A percentile compares a stretch with the other conserved stretches of the same genome.
These are phyloP conservation scores for Aviceda subcristata DNA, from an alignment of 2,113 vertebrate species.

Conservation along the genomic window DNA sequence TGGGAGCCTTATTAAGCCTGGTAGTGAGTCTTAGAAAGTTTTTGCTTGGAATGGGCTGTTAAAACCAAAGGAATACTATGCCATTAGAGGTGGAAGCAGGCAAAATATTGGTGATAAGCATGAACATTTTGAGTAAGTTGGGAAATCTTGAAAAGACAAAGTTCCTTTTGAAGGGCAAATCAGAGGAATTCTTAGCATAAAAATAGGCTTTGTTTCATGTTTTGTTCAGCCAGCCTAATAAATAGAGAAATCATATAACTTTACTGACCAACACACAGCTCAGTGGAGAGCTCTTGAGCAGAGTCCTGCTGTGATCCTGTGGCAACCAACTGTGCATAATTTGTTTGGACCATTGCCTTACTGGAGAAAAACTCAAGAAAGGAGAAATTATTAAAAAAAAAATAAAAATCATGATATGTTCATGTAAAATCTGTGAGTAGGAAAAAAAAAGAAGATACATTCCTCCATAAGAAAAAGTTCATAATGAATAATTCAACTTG, in stretches of 20 bases:
- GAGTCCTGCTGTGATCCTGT: not conserved
- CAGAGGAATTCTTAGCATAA: not conserved
- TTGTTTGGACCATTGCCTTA: not conserved
- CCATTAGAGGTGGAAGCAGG: conserved; percentile 21
- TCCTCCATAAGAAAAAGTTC: conserved; percentile 3
- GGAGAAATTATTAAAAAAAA: not conserved
- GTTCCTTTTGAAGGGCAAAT: conserved; percentile 12
- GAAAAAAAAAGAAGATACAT: not conserved
- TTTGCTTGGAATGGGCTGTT: conserved; percentile 44
- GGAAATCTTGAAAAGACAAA: conserved; percentile 7
- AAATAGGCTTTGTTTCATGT: not conserved
- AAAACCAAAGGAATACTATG: conserved; percentile 3
- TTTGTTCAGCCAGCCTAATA: not conserved
- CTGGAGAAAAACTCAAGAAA: not conserved
- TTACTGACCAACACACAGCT: not conserved
- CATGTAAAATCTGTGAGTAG: not conserved
- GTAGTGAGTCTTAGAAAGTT: conserved; percentile 35
- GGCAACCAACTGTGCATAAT: not conserved
- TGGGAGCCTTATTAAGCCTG: conserved; percentile 61
- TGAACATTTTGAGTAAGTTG: not conserved
- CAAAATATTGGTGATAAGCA: conserved; percentile 4
- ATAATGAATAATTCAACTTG: conserved; percentile 53
- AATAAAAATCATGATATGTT: not conserved
- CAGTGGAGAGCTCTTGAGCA: not conserved
- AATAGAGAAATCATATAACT: not conserved